A percentile compares a stretch with the other conserved stretches of the same genome.
These are phyloP conservation scores for Cephus pulcher DNA, from an alignment of 2,888 invertebrate genomes.

Conservation along the genomic window DNA sequence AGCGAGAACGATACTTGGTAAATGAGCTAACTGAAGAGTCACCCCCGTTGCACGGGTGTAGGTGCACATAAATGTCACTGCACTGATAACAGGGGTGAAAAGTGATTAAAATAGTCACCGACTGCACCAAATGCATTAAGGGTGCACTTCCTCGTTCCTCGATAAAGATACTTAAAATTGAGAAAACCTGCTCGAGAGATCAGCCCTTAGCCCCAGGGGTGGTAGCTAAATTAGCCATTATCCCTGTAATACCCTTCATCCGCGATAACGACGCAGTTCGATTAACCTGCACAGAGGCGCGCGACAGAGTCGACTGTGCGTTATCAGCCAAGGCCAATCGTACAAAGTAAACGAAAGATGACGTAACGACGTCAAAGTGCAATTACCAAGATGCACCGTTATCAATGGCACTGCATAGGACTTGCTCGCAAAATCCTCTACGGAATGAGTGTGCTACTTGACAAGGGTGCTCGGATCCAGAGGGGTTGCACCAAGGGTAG, in stretches of 20 bases:
- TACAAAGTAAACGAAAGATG: too few relatives aligned
- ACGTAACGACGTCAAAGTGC: not conserved
- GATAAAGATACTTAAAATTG: not conserved
- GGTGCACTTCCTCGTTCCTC: not conserved
- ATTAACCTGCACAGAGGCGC: not conserved
- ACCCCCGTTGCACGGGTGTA: not conserved
- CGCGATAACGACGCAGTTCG: not conserved
- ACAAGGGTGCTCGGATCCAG: not conserved
- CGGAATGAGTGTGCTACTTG: not conserved
- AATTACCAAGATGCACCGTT: not conserved
- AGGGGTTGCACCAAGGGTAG: not conserved
- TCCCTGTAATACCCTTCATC: not conserved
- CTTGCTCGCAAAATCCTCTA: not conserved
- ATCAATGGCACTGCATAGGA: not conserved
- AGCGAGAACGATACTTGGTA: not conserved
- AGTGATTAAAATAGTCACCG: not conserved
- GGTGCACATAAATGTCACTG: not conserved
- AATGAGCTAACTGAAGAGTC: not conserved
- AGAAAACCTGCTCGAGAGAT: not conserved
- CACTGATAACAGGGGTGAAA: not conserved
- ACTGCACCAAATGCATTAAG: not conserved
- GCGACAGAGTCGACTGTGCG: not conserved
- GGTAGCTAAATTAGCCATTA: not conserved
- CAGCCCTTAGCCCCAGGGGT: not conserved
- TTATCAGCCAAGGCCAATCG: not conserved